Percentiles rank a stretch among this genome's conserved stretches.
Evolutionary conservation across 1,140 invertebrate genomes (phyloP).

Genomic region (Pseudomyrmex dendroicus): DNA sequence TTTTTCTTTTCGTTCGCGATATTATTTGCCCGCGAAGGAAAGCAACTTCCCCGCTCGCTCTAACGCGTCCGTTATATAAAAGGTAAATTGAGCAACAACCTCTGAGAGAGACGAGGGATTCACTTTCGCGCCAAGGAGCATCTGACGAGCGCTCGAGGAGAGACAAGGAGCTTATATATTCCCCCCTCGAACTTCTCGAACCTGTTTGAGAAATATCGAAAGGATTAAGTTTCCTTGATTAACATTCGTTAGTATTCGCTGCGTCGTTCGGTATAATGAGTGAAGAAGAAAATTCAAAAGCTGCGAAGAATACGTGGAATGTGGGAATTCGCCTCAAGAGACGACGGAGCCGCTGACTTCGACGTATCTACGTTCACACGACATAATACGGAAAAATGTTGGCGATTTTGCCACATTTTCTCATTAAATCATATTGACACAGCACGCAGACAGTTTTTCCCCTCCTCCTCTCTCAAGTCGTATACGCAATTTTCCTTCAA

Average conservation of each 20-base stretch:
- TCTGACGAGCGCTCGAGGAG: constrained; percentile 4
- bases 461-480: neutral
- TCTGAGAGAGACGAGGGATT: constrained; percentile 14
- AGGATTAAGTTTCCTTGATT: constrained; percentile 47
- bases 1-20: constrained; percentile 30
- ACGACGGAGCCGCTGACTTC: neutral
- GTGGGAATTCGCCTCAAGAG: neutral
- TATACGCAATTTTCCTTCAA: neutral
- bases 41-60: constrained; percentile 30
- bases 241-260: constrained; percentile 45
- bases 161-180: constrained; percentile 14
- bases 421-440: constrained; percentile 44
- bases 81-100: constrained; percentile 49
- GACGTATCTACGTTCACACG: neutral
- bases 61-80: constrained; percentile 33
- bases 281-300: constrained; percentile 32
- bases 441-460: neutral
- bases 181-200: neutral
- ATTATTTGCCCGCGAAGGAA: constrained; percentile 23
- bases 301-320: constrained; percentile 13
- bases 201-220: constrained; percentile 31
- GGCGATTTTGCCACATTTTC: neutral
- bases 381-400: neutral
- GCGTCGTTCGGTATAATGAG: constrained; percentile 31
- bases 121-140: constrained; percentile 28